phyloP scores from a whole-genome alignment of 1,140 invertebrate genomes.

The Platyscapa corneri region DNA sequence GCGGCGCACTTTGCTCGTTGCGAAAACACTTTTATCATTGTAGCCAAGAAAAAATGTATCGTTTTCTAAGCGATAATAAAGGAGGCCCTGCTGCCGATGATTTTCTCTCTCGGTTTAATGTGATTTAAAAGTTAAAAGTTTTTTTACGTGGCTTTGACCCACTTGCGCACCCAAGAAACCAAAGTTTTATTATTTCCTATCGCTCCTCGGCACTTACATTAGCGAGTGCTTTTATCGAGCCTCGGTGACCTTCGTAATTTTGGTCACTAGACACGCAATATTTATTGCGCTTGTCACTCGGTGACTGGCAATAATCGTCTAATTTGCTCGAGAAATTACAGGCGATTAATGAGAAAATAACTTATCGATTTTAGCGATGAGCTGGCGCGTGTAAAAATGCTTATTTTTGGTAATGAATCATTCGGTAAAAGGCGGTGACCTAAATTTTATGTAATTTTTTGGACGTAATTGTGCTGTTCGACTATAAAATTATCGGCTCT shows the following conservation, averaged over 20 bases:
- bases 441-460: not conserved
- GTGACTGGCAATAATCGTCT: not conserved
- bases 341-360: not conserved
- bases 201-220: not conserved
- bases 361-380: not conserved
- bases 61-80: not conserved
- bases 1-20: not conserved
- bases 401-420: not conserved
- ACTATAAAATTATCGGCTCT: not conserved
- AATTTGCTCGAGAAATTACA: not conserved
- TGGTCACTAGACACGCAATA: not conserved
- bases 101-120: slow-evolving; percentile 4
- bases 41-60: not conserved
- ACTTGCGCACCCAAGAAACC: no score
- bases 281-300: not conserved
- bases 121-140: not conserved
- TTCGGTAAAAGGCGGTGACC: not conserved
- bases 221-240: slow-evolving; percentile 30
- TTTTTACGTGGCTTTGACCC: slow-evolving; percentile 27
- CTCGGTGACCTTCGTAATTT: slow-evolving; percentile 10
- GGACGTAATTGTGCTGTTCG: no score
- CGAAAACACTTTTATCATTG: slow-evolving; percentile 18
- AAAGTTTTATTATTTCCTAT: no score
- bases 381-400: not conserved
- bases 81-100: not conserved